Conservation (phyloP, 2,113 vertebrate genomes). For the Ariopsis seemanni region DNA sequence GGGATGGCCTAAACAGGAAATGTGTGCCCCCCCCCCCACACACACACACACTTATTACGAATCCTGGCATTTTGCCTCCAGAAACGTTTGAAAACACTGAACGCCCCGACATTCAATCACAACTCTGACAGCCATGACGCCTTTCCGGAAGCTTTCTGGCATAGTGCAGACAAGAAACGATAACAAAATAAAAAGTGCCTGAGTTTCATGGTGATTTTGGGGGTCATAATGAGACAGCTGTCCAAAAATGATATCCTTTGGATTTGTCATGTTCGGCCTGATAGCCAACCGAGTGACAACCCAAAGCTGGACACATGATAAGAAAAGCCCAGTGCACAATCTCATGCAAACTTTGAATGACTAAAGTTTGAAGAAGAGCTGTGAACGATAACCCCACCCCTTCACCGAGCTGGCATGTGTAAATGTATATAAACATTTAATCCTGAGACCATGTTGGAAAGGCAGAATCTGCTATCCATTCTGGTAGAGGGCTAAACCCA, state of each 20-base stretch:
- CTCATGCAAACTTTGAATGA: not conserved
- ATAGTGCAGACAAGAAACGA: not conserved
- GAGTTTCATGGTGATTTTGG: not conserved
- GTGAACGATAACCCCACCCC: not conserved
- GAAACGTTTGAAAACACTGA: not conserved
- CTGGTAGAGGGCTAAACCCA: not conserved
- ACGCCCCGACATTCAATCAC: not conserved
- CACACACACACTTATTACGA: not conserved
- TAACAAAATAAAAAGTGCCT: not conserved
- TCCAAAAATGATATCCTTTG: not conserved
- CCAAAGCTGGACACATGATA: not conserved
- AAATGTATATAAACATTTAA: not conserved
- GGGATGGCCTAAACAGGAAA: not conserved
- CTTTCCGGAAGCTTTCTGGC: not conserved
- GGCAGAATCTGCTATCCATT: not conserved
- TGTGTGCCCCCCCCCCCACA: too few relatives aligned
- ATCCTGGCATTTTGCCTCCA: not conserved
- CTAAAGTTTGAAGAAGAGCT: not conserved
- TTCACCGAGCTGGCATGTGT: not conserved
- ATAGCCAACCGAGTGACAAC: not conserved
- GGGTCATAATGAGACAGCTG: constrained; percentile 4
- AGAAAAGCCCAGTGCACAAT: not conserved
- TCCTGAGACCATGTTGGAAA: not conserved
- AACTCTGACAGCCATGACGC: not conserved
- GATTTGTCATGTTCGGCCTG: not conserved